These are phyloP conservation scores for Coracopsis vasa DNA, from an alignment of 2,113 vertebrate species.

Conservation along the genomic window DNA sequence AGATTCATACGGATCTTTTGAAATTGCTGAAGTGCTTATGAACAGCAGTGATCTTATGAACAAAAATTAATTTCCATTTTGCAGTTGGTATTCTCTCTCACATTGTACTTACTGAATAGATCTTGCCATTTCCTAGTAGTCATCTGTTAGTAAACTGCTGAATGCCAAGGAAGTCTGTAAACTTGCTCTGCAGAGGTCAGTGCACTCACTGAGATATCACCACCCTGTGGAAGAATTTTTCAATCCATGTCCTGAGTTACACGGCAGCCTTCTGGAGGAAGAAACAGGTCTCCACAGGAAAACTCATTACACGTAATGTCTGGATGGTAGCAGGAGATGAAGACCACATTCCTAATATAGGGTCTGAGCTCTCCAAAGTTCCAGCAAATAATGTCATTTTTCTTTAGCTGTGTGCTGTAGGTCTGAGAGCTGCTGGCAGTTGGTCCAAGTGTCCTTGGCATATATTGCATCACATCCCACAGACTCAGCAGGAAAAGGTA, in stretches of 20 bases:
- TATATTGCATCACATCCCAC: not conserved
- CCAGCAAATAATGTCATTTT: not conserved
- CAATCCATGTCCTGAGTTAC: not conserved
- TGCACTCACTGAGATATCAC: not conserved
- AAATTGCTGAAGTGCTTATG: not conserved
- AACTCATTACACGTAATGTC: accelerated
- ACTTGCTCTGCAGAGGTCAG: not conserved
- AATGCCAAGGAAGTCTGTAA: not conserved
- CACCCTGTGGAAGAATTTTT: not conserved
- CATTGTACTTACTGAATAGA: not conserved
- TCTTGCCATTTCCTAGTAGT: not conserved
- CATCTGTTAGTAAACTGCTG: not conserved
- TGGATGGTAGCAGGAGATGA: not conserved
- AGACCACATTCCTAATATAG: not conserved
- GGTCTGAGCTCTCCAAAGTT: not conserved
- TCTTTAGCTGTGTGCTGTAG: not conserved
- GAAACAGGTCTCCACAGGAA: not conserved
- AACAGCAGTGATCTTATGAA: not conserved
- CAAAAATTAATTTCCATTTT: not conserved
- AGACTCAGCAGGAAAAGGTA: not conserved
- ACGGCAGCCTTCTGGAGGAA: not conserved
- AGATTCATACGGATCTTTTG: not conserved
- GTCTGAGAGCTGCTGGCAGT: not conserved
- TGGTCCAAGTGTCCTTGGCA: not conserved
- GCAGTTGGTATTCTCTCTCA: not conserved